Evolutionary conservation across 2,888 invertebrate genomes (phyloP), one percentile per base, ranked within the genome.

Genomic region (Eurytoma adleriae): DNA sequence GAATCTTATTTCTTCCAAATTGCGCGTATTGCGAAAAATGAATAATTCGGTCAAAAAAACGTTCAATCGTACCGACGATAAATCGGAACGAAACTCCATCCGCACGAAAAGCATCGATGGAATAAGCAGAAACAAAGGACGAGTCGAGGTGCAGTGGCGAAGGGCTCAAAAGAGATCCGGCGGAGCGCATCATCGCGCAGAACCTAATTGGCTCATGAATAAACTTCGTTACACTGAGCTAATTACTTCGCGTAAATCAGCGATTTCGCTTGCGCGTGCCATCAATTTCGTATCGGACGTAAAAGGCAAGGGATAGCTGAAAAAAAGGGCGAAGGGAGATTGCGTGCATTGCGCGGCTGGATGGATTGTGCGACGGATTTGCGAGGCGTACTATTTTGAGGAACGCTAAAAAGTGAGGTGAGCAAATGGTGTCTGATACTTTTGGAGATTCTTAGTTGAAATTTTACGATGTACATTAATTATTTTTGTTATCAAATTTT

Each of bases 201-300:
- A 48, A 77, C 66, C 79, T 77, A 80, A 80, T 80, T 80, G 76
- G 77, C 77, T 80, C 80, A 73, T 72, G 77, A 80, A 80, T 80
- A 80, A 77, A 69, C 68, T 68, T 68, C 50, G 66, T 68, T 73
- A 56, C 70, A 40, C 18, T 69, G 48, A 62, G 30, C 75, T 73
- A 77, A 80, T 80, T 77, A 71, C 76, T 77, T 18, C 5, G 74
- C 68, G 71, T 73, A 80, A 80, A 80, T 80, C 77, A 76, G 72
- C 64, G 57, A 80, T 80, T 77, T 20, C 57, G 5, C 30, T 40
- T 16, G 30, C 20, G 61, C 4, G 40, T 14, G 24, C 40, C 72
- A 72, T 78, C 72, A 72, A 72, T 78, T 71, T 66, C 50, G 52
- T 20, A 20, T 30, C 72, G 62, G 61, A 24, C n/a, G 62, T 30